A percentile compares a stretch with the other conserved stretches of the same genome.
Conservation (phyloP, 2,797 vertebrate genomes). For the Enteromius anoplus region DNA sequence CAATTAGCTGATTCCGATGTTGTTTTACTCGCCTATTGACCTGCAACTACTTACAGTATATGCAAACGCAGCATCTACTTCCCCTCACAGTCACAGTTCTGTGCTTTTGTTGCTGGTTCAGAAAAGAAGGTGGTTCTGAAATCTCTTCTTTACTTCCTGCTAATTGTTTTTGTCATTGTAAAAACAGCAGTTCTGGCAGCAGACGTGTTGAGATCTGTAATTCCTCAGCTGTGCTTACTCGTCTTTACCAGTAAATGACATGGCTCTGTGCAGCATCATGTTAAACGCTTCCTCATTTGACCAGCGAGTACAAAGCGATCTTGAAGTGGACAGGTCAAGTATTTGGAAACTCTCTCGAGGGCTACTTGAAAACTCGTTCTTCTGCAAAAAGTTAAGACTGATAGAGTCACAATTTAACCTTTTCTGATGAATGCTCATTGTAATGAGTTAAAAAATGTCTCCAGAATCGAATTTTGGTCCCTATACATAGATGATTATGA, state of each 20-base stretch:
- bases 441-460: neutral
- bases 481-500: neutral
- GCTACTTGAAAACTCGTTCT: neutral
- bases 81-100: neutral
- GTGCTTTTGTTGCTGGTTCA: slow-evolving; percentile 4
- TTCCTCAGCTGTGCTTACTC: slow-evolving; percentile 11
- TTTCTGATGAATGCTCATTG: neutral
- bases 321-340: slow-evolving; percentile 22
- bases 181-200: neutral
- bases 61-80: slow-evolving; percentile 2
- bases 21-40: neutral
- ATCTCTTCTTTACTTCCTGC: slow-evolving; percentile 6
- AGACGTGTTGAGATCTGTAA: neutral
- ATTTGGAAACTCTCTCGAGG: slow-evolving; percentile 20
- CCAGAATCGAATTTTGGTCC: neutral
- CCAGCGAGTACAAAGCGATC: neutral
- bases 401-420: neutral
- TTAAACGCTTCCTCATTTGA: neutral
- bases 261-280: neutral
- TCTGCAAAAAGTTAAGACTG: neutral
- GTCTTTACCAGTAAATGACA: neutral
- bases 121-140: slow-evolving; percentile 1
- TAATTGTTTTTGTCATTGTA: neutral
- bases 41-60: neutral
- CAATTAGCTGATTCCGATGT: neutral